Percentiles rank a stretch among this genome's conserved stretches.
phyloP scores from a whole-genome alignment of 1,140 invertebrate genomes.

The Drosophila orosa region DNA sequence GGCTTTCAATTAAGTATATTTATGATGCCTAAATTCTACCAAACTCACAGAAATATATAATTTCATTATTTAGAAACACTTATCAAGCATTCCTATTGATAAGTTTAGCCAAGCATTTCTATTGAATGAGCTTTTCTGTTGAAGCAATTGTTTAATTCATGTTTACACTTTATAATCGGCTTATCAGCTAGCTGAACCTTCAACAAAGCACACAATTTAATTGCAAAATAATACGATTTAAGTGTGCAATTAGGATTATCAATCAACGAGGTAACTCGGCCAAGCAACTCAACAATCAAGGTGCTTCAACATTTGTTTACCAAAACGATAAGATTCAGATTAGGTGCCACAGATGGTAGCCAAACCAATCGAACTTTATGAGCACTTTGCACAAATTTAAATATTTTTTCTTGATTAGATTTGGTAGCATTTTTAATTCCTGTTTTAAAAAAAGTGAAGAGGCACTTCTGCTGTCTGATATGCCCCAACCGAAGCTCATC shows the following conservation, averaged over 20 bases:
- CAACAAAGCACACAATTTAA: slow-evolving; percentile 7
- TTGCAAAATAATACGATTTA: slow-evolving; percentile 28
- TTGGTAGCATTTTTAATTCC: background rate
- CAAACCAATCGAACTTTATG: background rate
- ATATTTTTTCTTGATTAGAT: background rate
- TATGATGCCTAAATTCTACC: background rate
- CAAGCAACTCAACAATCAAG: slow-evolving; percentile 1
- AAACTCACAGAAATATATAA: background rate
- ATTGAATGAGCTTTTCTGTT: background rate
- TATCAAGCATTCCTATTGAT: background rate
- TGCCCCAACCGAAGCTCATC: slow-evolving; percentile 24
- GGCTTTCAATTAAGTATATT: background rate
- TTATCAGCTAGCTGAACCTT: slow-evolving; percentile 10
- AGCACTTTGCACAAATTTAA: slow-evolving; percentile 2
- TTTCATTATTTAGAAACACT: too few relatives aligned
- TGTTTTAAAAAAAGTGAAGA: background rate
- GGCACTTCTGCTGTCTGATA: slow-evolving; percentile 5
- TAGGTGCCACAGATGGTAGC: slow-evolving; percentile 4
- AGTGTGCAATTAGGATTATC: slow-evolving; percentile 21
- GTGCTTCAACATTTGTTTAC: slow-evolving; percentile 21
- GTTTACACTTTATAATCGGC: background rate
- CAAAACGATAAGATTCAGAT: slow-evolving; percentile 17
- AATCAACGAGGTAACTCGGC: background rate
- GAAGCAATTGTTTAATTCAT: background rate
- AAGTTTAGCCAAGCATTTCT: background rate